phyloP scores from a whole-genome alignment of 1,140 invertebrate genomes.

The Meloidogyne floridensis region DNA sequence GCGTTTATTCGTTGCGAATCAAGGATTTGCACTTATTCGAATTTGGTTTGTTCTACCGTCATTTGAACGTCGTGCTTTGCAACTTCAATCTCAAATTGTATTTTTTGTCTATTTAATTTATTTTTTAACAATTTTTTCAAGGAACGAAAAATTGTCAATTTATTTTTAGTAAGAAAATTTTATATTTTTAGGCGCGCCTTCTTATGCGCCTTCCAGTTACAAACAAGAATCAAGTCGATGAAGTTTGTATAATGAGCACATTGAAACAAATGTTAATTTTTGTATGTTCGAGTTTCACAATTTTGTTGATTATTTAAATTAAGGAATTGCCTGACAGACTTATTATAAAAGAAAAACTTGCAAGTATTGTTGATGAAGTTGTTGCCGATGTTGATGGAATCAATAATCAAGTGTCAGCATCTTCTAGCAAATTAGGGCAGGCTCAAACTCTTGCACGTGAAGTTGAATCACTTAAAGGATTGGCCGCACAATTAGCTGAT shows the following conservation, averaged over 20 bases:
- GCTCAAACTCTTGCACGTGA: neutral
- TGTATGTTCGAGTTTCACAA: neutral
- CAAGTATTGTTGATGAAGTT: conserved; percentile 14
- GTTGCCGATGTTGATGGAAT: conserved; percentile 9
- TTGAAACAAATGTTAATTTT: conserved; percentile 21
- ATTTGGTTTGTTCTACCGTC: conserved; percentile 39
- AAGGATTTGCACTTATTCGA: conserved; percentile 32
- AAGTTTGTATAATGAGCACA: conserved; percentile 30
- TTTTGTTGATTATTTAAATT: neutral
- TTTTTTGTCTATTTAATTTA: too few relatives aligned
- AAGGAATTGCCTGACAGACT: conserved; percentile 27
- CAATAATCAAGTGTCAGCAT: neutral
- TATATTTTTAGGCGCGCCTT: conserved; percentile 12
- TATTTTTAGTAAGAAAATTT: neutral
- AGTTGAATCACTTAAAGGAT: conserved; percentile 17
- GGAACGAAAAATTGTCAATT: neutral
- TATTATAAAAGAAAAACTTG: conserved; percentile 6
- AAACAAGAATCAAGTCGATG: conserved; percentile 33
- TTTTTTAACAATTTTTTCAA: too few relatives aligned
- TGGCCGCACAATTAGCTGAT: conserved; percentile 27
- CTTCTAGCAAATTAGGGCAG: neutral
- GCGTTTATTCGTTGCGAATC: conserved; percentile 36
- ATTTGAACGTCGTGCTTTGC: conserved; percentile 18
- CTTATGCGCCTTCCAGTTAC: conserved; percentile 25
- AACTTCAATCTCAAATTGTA: conserved; percentile 31